Conservation (phyloP, 2,113 vertebrate species). For the Tachysurus fulvidraco region DNA sequence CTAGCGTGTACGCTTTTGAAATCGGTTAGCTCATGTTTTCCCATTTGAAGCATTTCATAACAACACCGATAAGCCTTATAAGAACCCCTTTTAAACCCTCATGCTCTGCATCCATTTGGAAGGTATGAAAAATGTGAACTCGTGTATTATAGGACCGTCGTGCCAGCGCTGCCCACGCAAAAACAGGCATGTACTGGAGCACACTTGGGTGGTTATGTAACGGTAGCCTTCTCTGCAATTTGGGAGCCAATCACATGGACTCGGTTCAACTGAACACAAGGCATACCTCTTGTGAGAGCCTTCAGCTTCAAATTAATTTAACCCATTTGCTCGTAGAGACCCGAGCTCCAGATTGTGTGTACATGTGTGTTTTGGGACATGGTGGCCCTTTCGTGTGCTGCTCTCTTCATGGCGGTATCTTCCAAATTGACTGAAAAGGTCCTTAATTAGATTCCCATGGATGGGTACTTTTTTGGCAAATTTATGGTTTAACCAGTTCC, state of each 20-base stretch:
- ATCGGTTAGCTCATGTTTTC: neutral
- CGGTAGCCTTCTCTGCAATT: constrained; percentile 2
- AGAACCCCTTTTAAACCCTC: neutral
- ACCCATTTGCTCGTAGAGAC: constrained; percentile 4
- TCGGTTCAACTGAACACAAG: neutral
- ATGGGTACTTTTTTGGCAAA: constrained; percentile 12
- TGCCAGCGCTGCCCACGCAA: neutral
- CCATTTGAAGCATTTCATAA: neutral
- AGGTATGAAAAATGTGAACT: constrained; percentile 20
- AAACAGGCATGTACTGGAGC: neutral
- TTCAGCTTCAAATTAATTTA: constrained; percentile 30
- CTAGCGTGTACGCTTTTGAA: neutral
- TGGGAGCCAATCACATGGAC: constrained; percentile 14
- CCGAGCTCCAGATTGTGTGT: constrained; percentile 19
- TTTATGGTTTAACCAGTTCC: neutral
- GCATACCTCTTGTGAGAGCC: constrained; percentile 19
- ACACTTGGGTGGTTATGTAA: neutral
- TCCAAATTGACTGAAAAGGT: constrained; percentile 40
- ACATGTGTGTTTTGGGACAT: neutral
- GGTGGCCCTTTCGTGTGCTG: constrained; percentile 3
- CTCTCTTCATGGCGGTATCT: constrained; percentile 38
- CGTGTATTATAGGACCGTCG: neutral
- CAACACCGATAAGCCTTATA: neutral
- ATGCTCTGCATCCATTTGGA: neutral
- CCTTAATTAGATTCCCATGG: constrained; percentile 40